These are phyloP conservation scores for Tachina lurida DNA, from an alignment of 2,888 invertebrate species.

Conservation along the genomic window DNA sequence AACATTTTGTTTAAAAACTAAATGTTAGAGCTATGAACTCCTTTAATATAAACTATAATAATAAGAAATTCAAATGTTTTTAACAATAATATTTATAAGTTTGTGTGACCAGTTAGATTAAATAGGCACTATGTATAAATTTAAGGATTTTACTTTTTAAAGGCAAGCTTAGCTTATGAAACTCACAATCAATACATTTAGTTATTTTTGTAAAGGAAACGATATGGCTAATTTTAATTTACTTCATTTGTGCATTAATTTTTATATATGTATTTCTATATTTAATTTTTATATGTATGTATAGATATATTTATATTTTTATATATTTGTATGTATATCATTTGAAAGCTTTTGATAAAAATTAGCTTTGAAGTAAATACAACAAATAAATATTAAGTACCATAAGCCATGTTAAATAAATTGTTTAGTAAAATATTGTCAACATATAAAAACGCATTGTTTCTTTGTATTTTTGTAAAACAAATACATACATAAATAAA, in stretches of 20 bases:
- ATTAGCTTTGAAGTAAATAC: neutral
- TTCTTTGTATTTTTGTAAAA: neutral
- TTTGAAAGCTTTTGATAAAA: conserved; percentile 42
- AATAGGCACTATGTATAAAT: conserved; percentile 45
- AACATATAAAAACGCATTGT: neutral
- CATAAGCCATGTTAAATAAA: neutral
- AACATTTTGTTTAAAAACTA: no score
- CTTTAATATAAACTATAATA: no score
- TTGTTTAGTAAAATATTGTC: conserved; percentile 8
- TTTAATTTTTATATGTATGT: neutral
- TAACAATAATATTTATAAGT: neutral
- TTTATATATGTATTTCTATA: neutral
- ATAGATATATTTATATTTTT: no score
- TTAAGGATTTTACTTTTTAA: conserved; percentile 12
- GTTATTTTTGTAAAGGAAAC: neutral
- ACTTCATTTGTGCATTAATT: conserved; percentile 18
- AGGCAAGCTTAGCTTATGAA: conserved; percentile 61
- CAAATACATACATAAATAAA: no score
- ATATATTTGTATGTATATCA: conserved; percentile 18
- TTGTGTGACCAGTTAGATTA: conserved; percentile 38
- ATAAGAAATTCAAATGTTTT: no score
- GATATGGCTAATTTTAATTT: conserved; percentile 11
- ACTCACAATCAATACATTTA: conserved; percentile 30
- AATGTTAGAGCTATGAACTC: no score
- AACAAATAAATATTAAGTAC: neutral